Conservation (phyloP, 2,797 vertebrate genomes). For the Chloroceryle amazona region DNA sequence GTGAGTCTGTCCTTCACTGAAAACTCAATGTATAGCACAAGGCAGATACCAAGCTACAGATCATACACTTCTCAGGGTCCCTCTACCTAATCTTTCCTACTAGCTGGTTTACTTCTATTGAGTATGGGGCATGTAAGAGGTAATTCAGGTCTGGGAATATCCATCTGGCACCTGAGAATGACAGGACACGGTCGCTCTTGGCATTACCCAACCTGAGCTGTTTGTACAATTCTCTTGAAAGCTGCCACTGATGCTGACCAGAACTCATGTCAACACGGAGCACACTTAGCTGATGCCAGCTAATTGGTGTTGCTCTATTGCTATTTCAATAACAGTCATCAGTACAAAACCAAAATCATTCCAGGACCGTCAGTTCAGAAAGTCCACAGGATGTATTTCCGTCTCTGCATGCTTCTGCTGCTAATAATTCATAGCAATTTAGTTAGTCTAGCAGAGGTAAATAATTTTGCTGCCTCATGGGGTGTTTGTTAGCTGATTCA, state of each 20-base stretch:
- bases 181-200: accelerated
- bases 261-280: neutral
- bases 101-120: neutral
- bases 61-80: accelerated
- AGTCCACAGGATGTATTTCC: neutral
- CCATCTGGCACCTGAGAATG: neutral
- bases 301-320: neutral
- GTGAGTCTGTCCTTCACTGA: neutral
- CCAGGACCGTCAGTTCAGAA: neutral
- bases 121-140: neutral
- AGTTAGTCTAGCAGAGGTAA: neutral
- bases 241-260: neutral
- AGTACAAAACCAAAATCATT: neutral
- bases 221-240: neutral
- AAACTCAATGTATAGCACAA: neutral
- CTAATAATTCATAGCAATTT: neutral
- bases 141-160: neutral
- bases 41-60: neutral
- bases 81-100: neutral
- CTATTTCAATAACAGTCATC: neutral
- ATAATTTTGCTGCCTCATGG: neutral
- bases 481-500: constrained; percentile 19
- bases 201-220: neutral
- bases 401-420: neutral
- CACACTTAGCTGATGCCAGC: neutral